phyloP scores from a whole-genome alignment of 2,888 invertebrate genomes.

The Amphimallon solstitiale region DNA sequence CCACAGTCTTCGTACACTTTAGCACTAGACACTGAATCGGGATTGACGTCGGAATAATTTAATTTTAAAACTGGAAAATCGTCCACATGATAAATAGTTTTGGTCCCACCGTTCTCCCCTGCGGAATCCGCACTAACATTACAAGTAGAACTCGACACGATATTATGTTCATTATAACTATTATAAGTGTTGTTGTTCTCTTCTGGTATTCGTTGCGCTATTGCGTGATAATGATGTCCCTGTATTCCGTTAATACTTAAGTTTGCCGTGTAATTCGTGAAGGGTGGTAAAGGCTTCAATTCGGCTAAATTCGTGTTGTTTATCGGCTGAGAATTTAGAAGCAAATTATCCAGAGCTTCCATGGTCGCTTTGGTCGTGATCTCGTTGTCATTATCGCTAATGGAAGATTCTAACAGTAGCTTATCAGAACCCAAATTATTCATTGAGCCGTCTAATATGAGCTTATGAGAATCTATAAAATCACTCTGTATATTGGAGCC shows the following conservation, averaged over 20 bases:
- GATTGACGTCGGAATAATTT: conserved; percentile 63
- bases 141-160: conserved; percentile 79
- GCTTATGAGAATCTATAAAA: conserved; percentile 67
- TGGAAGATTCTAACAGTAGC: conserved; percentile 62
- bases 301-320: conserved; percentile 77
- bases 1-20: conserved; percentile 67
- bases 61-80: conserved; percentile 59
- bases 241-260: conserved; percentile 88
- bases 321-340: conserved; percentile 67
- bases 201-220: conserved; percentile 79
- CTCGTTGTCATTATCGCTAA: conserved; percentile 64
- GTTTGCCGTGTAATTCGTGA: conserved; percentile 86
- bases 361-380: conserved; percentile 63
- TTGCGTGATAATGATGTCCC: conserved; percentile 87
- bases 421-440: conserved; percentile 63
- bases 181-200: conserved; percentile 75
- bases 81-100: conserved; percentile 65
- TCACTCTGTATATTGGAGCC: conserved; percentile 65
- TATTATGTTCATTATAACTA: conserved; percentile 71
- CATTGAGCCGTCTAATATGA: conserved; percentile 69
- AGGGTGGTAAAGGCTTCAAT: conserved; percentile 86
- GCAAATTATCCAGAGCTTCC: conserved; percentile 78
- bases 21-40: conserved; percentile 69
- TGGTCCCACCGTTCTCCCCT: conserved; percentile 64
- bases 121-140: conserved; percentile 69